phyloP scores from a whole-genome alignment of 92 coral and sea anemone species.

The Porites evermanni region DNA sequence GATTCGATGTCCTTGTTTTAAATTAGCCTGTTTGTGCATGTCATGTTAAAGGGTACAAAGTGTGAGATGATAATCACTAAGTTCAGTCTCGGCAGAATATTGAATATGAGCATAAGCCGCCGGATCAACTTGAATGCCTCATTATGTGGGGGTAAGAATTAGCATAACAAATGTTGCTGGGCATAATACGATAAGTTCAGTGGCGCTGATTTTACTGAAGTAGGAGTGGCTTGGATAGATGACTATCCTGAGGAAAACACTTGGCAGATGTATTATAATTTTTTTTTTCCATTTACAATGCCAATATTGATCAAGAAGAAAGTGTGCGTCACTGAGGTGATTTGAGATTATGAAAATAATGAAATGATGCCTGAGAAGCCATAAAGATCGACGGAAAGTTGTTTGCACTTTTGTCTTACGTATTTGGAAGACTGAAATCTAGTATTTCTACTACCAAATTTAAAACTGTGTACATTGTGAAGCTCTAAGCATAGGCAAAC shows the following conservation, averaged over 20 bases:
- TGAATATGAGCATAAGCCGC: background rate
- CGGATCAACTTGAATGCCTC: background rate
- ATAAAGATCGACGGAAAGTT: too few species aligned
- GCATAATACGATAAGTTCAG: background rate
- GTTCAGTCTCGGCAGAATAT: background rate
- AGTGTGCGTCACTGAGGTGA: background rate
- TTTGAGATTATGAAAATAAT: background rate
- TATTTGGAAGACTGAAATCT: too few species aligned
- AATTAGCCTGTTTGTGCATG: background rate
- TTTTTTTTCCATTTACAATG: too few species aligned
- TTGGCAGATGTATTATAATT: background rate
- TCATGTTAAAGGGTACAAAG: background rate
- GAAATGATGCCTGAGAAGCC: too few species aligned
- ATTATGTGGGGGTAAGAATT: background rate
- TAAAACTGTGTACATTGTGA: too few species aligned
- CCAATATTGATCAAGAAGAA: background rate
- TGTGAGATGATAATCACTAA: background rate
- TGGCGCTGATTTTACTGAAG: background rate
- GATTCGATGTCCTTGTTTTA: background rate
- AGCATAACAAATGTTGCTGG: background rate
- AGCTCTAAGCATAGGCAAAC: too few species aligned
- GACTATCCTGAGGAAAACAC: background rate
- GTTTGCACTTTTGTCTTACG: too few species aligned
- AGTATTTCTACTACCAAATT: too few species aligned
- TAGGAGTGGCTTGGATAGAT: background rate